Percentiles rank a stretch among this genome's conserved stretches.
Conservation (phyloP, 2,888 invertebrate genomes). For the Epinotia brunnichana region DNA sequence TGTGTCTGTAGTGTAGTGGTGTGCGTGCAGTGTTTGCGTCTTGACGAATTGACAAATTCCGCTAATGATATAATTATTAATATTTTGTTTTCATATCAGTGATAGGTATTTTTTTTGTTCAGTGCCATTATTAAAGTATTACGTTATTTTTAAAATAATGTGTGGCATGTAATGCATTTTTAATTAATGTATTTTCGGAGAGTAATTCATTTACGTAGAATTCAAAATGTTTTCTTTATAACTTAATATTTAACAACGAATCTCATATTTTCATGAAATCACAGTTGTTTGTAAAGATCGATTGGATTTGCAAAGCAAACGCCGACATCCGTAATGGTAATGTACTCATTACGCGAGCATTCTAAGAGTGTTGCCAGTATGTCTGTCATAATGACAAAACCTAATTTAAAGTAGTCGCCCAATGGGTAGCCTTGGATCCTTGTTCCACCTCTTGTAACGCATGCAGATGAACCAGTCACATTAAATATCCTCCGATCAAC, state of each 20-base stretch:
- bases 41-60: conserved; percentile 65
- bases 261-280: conserved; percentile 67
- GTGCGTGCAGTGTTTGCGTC: conserved; percentile 69
- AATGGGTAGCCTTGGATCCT: conserved; percentile 15
- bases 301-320: conserved; percentile 76
- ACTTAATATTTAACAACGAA: conserved; percentile 71
- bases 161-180: conserved; percentile 81
- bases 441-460: conserved; percentile 35
- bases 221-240: conserved; percentile 53
- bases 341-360: conserved; percentile 59
- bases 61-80: conserved; percentile 55
- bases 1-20: conserved; percentile 39
- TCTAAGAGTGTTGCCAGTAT: conserved; percentile 64
- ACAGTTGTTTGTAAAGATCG: conserved; percentile 59
- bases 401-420: conserved; percentile 38
- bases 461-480: conserved; percentile 28
- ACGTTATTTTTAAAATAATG: conserved; percentile 80
- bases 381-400: conserved; percentile 47
- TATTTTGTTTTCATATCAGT: conserved; percentile 59
- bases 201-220: conserved; percentile 60
- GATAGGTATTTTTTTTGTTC: conserved; percentile 71
- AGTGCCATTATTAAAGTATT: conserved; percentile 81
- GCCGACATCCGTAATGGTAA: conserved; percentile 56
- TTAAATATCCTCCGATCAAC: background rate
- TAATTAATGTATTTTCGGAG: conserved; percentile 58